Evolutionary conservation across 2,797 vertebrate genomes (phyloP).

Genomic region (Gymnodraco acuticeps): DNA sequence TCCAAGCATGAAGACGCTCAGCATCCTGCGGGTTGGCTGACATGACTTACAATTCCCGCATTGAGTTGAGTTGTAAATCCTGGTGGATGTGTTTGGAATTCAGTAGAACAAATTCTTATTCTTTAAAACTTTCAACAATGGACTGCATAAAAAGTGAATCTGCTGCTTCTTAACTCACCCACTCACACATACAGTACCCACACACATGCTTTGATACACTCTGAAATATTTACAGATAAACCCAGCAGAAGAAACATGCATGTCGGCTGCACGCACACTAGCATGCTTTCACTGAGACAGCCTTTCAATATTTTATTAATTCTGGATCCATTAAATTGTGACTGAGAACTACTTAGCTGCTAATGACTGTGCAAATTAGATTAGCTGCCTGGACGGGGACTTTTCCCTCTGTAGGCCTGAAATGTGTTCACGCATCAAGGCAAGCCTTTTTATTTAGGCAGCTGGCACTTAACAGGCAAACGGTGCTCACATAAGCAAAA

Average conservation of each 20-base stretch:
- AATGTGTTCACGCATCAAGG: conserved; percentile 57
- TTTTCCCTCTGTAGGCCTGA: conserved; percentile 47
- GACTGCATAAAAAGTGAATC: conserved; percentile 22
- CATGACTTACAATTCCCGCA: conserved; percentile 32
- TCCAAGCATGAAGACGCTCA: conserved; percentile 28
- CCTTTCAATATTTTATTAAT: conserved; percentile 38
- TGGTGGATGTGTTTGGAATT: conserved; percentile 24
- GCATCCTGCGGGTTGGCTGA: conserved; percentile 20
- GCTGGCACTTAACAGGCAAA: conserved; percentile 54
- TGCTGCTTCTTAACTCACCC: conserved; percentile 48
- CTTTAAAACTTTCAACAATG: conserved; percentile 20
- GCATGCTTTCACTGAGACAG: conserved; percentile 9
- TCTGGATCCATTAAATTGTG: conserved; percentile 53
- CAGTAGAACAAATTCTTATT: conserved; percentile 18
- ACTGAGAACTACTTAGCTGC: conserved; percentile 41
- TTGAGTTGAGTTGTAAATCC: conserved; percentile 21
- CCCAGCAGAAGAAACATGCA: conserved; percentile 1
- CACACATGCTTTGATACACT: conserved; percentile 32
- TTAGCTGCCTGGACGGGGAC: conserved; percentile 61
- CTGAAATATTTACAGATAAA: conserved; percentile 13
- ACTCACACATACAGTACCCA: conserved; percentile 35
- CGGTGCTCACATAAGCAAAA: conserved; percentile 23
- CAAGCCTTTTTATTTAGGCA: conserved; percentile 53
- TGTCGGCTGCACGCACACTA: neutral
- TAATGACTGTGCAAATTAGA: conserved; percentile 58